phyloP scores from a whole-genome alignment of 2,888 invertebrate genomes.

The Orthonychiurus folsomi region DNA sequence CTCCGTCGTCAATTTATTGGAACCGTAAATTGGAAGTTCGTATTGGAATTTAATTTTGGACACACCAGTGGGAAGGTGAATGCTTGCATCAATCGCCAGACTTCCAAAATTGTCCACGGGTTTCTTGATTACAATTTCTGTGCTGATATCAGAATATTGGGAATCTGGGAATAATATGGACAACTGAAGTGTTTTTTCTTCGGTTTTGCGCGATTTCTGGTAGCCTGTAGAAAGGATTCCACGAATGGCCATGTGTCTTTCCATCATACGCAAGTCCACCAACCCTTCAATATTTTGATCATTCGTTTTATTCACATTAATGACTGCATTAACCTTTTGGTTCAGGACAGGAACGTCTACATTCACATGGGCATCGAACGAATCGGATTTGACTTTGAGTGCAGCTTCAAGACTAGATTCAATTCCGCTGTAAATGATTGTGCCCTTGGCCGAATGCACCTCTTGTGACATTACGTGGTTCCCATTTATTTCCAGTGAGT shows the following conservation, averaged over 20 bases:
- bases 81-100: constrained; percentile 14
- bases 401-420: constrained; percentile 17
- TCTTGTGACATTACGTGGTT: constrained; percentile 19
- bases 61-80: constrained; percentile 19
- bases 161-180: constrained; percentile 22
- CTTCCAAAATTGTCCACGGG: constrained; percentile 22
- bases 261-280: constrained; percentile 25
- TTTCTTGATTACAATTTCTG: constrained; percentile 24
- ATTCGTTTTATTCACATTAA: constrained; percentile 13
- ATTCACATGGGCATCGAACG: constrained; percentile 15
- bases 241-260: constrained; percentile 21
- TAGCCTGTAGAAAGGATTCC: constrained; percentile 19
- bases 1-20: constrained; percentile 18
- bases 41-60: constrained; percentile 28
- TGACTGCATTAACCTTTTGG: constrained; percentile 26
- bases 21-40: constrained; percentile 26
- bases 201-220: constrained; percentile 15
- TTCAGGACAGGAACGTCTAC: constrained; percentile 31
- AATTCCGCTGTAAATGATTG: constrained; percentile 17
- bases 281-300: constrained; percentile 21
- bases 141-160: constrained; percentile 17
- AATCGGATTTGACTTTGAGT: background rate
- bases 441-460: constrained; percentile 22
- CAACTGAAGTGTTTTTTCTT: constrained; percentile 23
- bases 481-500: constrained; percentile 23